phyloP scores from a whole-genome alignment of 2,113 vertebrate species.

The Speoplatyrhinus poulsoni region DNA sequence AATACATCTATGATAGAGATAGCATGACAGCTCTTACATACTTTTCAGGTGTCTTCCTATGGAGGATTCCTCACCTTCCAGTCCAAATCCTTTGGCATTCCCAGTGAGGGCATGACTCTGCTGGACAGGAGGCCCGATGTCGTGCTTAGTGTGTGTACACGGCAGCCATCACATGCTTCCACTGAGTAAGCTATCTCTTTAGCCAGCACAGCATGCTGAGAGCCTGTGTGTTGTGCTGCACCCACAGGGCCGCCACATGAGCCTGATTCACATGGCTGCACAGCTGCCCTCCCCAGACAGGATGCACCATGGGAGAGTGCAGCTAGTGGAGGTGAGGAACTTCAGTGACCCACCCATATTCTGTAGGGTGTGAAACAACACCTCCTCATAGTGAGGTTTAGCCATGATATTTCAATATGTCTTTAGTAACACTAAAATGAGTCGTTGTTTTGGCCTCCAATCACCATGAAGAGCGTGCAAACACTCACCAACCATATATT shows the following conservation, averaged over 20 bases:
- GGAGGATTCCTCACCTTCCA: slow-evolving; percentile 91
- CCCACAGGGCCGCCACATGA: slow-evolving; percentile 80
- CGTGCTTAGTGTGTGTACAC: slow-evolving; percentile 79
- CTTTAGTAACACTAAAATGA: too few species aligned
- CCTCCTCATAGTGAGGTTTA: too few species aligned
- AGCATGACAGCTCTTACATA: too few species aligned
- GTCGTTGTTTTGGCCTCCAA: too few species aligned
- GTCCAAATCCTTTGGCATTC: slow-evolving; percentile 90
- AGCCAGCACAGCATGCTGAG: neutral
- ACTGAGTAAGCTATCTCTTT: neutral
- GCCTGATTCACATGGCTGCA: slow-evolving; percentile 77
- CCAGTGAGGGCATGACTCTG: slow-evolving; percentile 87
- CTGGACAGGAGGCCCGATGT: slow-evolving; percentile 83
- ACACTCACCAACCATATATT: too few species aligned
- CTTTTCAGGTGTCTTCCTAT: slow-evolving; percentile 88
- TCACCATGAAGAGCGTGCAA: too few species aligned
- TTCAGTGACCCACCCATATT: too few species aligned
- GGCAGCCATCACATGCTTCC: neutral
- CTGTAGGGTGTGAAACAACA: too few species aligned
- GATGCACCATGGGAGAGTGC: slow-evolving; percentile 82
- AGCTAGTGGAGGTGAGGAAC: slow-evolving; percentile 86
- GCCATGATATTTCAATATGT: too few species aligned
- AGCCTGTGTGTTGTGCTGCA: slow-evolving; percentile 19
- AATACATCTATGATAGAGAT: too few species aligned
- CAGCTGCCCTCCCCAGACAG: slow-evolving; percentile 82